Evolutionary conservation across 2,888 invertebrate species (phyloP), one percentile per base, ranked within the genome.

Genomic region (Incurvaria masculella): DNA sequence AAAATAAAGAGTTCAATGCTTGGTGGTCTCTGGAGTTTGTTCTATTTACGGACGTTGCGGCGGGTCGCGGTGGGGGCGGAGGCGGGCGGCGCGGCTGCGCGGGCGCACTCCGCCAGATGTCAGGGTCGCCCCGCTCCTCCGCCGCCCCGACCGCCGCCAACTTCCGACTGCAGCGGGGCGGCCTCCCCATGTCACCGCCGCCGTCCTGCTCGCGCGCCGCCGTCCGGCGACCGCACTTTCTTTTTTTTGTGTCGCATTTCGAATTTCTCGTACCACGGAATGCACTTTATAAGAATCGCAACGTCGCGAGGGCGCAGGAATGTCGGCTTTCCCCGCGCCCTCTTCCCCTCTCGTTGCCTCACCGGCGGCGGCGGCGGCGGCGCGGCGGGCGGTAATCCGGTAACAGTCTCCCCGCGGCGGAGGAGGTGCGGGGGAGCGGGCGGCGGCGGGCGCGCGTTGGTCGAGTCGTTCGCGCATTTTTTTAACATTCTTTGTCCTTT

Each of bases 381-480:
- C n/a, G n/a, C n/a, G 11, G 11, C 33, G 8, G 11, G 33, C 33
- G 14, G 6, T 33, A 33, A 33, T 33, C 33, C 33, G 33, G 33
- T 33, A 8, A n/a, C 33, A 11, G 33, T 33, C n/a, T n/a, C n/a
- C n/a, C n/a, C n/a, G n/a, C n/a, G n/a, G n/a, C n/a, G n/a, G n/a
- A n/a, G n/a, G n/a, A n/a, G n/a, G n/a, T n/a, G n/a, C n/a, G n/a
- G n/a, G n/a, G n/a, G n/a, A 19, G 20, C 14, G 42, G 18, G 6
- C 61, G 65, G 61, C 67, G 66, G 63, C 68, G 69, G 66, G 69
- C 68, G 76, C 76, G 71, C 76, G 78, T 76, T 78, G 72, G 72
- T 72, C 62, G 66, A 75, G 69, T 74, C 72, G 75, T 74, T 78
- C 72, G 75, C 74, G 75, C 76, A 74, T 76, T 78, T 76, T 76